Evolutionary conservation across 1,140 invertebrate genomes (phyloP), one percentile per base, ranked within the genome.

Genomic region (Macrosteles quadrilineatus): DNA sequence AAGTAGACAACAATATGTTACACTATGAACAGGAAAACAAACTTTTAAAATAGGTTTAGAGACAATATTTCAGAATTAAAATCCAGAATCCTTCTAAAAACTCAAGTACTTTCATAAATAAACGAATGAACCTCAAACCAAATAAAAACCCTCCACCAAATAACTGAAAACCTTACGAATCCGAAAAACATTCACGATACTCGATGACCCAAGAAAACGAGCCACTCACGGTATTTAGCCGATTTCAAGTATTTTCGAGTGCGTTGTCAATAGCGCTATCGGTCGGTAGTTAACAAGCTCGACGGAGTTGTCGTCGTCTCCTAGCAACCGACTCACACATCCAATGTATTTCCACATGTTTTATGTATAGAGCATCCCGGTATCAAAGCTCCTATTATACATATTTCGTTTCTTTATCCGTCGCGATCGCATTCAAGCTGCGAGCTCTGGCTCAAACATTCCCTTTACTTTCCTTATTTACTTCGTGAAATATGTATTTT

Each of bases 321-420:
- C 21, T 21, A 50, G 21, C 47, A 50, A 50, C 47, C 4, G 14
- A 50, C 47, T 50, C 47, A 50, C 47, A 50, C 47, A 50, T 19
- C 4, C 47, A 19, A 50, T 50, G 47, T 50, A 50, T 50, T 19
- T 50, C 47, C 47, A 50, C 47, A 50, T 50, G 47, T 50, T 50
- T 50, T 50, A 50, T 50, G 47, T 50, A 50, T 50, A 50, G 47
- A 9, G 47, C 47, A 3, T 4, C 47, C 14, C 47, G 4, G 47
- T 50, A 50, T 50, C 47, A 50, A 50, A 50, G 47, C 47, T 50
- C 47, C 47, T 50, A 50, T 50, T 50, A 50, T 21, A 50, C 21
- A 50, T 50, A 19, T 50, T 21, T 17, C 21, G 14, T 50, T 21
- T 50, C 21, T 50, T 19, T 50, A 17, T 21, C 47, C 47, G 47